Evolutionary conservation across 2,113 vertebrate genomes (phyloP).

Genomic region (Verasper variegatus): DNA sequence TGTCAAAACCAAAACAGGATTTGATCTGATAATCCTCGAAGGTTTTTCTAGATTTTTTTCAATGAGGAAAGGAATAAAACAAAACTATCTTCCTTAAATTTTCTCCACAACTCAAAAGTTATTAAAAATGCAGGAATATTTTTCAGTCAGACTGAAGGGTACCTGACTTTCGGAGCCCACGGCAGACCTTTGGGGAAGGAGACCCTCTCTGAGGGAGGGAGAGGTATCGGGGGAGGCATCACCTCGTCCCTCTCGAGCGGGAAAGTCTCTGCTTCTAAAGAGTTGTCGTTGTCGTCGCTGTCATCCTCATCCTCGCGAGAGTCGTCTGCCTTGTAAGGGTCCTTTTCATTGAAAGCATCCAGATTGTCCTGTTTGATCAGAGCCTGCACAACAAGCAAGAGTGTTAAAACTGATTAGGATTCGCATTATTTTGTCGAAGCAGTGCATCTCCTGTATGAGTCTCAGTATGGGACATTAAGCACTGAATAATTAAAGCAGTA

Average conservation of each 20-base stretch:
- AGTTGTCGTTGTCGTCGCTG: constrained; percentile 92
- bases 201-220: constrained; percentile 90
- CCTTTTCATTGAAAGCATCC: constrained; percentile 97
- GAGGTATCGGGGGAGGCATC: constrained; percentile 92
- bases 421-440: not conserved
- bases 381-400: constrained; percentile 76
- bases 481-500: not conserved
- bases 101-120: not conserved
- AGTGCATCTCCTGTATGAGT: not conserved
- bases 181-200: constrained; percentile 96
- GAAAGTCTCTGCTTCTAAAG: constrained; percentile 92
- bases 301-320: constrained; percentile 95
- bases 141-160: constrained; percentile 25
- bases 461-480: not conserved
- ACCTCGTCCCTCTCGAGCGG: constrained; percentile 95
- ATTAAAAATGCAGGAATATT: not conserved
- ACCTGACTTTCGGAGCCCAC: constrained; percentile 99
- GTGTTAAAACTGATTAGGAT: not conserved
- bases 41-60: not conserved
- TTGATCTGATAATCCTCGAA: not conserved
- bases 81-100: not conserved
- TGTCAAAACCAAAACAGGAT: not conserved
- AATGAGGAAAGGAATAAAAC: not conserved
- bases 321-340: constrained; percentile 96
- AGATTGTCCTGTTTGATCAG: constrained; percentile 98